Evolutionary conservation across 2,113 vertebrate species (phyloP).

Genomic region (Cyprinodon variegatus): DNA sequence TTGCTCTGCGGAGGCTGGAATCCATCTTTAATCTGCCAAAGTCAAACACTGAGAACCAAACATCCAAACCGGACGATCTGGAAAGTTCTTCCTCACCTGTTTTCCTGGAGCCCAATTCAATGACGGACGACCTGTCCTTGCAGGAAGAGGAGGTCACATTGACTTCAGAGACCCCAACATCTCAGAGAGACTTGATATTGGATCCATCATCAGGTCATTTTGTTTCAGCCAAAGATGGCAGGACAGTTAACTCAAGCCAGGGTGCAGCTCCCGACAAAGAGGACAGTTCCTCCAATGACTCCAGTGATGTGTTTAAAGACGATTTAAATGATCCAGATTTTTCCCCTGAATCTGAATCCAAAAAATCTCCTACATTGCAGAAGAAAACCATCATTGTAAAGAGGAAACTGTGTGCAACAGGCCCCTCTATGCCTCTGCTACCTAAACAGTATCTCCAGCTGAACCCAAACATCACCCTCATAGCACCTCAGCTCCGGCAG

Average conservation of each 20-base stretch:
- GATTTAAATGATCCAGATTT: slow-evolving; percentile 72
- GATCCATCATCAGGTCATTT: slow-evolving; percentile 63
- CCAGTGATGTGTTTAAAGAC: slow-evolving; percentile 59
- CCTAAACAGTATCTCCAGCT: slow-evolving; percentile 28
- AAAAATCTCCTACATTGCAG: slow-evolving; percentile 9
- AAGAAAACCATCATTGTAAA: slow-evolving; percentile 38
- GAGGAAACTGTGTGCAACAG: slow-evolving; percentile 8
- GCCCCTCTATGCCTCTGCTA: slow-evolving; percentile 18
- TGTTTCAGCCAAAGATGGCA: slow-evolving; percentile 33
- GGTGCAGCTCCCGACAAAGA: slow-evolving; percentile 1
- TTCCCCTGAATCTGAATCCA: slow-evolving; percentile 39
- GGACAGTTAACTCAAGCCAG: not conserved
- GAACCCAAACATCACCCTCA: slow-evolving; percentile 40
- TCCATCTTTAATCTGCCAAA: slow-evolving; percentile 31
- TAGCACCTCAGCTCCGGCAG: slow-evolving; percentile 22
- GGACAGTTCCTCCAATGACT: slow-evolving; percentile 53
- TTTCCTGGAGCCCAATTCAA: slow-evolving; percentile 28
- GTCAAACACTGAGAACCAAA: slow-evolving; percentile 5
- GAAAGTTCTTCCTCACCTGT: slow-evolving; percentile 10
- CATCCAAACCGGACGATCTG: slow-evolving; percentile 4
- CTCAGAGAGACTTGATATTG: slow-evolving; percentile 49
- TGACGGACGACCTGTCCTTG: slow-evolving; percentile 23
- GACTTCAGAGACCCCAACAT: slow-evolving; percentile 18
- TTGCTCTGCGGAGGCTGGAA: slow-evolving; percentile 62
- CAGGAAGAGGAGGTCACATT: slow-evolving; percentile 58